A percentile compares a stretch with the other conserved stretches of the same genome.
phyloP scores from a whole-genome alignment of 2,113 vertebrate genomes.

The Diphyllodes magnificus region DNA sequence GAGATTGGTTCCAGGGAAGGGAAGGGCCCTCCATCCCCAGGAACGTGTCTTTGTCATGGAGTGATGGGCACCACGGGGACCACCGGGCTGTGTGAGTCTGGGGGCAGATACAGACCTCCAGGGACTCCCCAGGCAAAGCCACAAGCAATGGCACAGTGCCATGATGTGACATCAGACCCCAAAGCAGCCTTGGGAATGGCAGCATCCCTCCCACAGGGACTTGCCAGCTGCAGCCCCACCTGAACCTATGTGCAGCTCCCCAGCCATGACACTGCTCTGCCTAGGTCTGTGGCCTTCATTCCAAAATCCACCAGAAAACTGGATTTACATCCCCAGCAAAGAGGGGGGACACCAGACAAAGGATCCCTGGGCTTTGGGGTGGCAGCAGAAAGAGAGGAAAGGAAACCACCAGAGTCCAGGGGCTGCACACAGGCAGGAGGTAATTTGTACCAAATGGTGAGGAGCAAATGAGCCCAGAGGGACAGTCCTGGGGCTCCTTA shows the following conservation, averaged over 20 bases:
- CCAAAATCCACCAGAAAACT: background rate
- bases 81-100: background rate
- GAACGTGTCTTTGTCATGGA: background rate
- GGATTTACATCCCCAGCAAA: background rate
- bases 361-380: background rate
- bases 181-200: background rate
- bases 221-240: background rate
- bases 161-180: background rate
- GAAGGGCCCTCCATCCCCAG: background rate
- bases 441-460: background rate
- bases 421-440: background rate
- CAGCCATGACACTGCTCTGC: background rate
- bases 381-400: background rate
- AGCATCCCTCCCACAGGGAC: background rate
- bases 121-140: background rate
- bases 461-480: background rate
- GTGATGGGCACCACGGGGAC: background rate
- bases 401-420: background rate
- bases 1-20: background rate
- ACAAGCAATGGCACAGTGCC: rapidly evolving
- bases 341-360: background rate
- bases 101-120: no score
- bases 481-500: background rate
- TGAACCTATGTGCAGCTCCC: background rate
- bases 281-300: rapidly evolving